phyloP scores from a whole-genome alignment of 2,888 invertebrate species.

The Macrosiphum euphorbiae region DNA sequence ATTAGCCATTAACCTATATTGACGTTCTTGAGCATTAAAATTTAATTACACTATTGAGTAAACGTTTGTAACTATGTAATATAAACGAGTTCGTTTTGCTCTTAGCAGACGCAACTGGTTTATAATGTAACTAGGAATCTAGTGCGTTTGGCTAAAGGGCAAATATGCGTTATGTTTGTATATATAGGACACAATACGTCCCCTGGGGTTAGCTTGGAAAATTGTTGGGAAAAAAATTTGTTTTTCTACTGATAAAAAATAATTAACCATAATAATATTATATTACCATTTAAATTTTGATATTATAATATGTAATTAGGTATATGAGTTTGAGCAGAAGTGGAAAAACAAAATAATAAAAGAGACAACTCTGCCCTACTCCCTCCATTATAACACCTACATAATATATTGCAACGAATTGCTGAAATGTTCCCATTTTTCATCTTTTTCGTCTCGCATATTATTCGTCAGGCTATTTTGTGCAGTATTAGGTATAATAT shows the following conservation, averaged over 20 bases:
- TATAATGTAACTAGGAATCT: slow-evolving; percentile 2
- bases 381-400: no score
- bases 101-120: slow-evolving; percentile 29
- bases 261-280: neutral
- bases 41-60: neutral
- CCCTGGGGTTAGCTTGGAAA: neutral
- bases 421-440: neutral
- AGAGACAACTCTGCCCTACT: neutral
- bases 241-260: neutral
- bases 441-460: neutral
- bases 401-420: neutral
- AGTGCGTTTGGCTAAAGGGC: slow-evolving; percentile 1
- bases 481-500: neutral
- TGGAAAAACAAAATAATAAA: neutral
- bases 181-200: neutral
- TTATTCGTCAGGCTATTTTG: neutral
- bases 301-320: no score
- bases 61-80: neutral
- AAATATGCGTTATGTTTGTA: neutral
- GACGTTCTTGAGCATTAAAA: neutral
- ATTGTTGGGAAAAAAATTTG: neutral
- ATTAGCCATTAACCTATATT: neutral
- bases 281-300: neutral
- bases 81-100: neutral
- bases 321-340: neutral